Evolutionary conservation across 2,797 vertebrate genomes (phyloP).

Genomic region (Peromyscus nudipes): DNA sequence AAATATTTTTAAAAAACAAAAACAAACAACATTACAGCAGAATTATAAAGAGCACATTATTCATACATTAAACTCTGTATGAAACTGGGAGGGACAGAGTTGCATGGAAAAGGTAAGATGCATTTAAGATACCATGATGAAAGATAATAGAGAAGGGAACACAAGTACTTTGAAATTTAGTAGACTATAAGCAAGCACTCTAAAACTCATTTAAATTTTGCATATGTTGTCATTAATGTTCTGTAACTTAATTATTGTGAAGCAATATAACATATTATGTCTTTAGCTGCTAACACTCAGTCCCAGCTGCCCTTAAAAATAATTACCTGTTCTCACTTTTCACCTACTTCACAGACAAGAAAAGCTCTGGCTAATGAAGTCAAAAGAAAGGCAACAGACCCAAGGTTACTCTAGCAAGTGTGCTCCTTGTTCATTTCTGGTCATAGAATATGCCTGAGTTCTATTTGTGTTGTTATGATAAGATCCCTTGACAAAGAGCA

Average conservation of each 20-base stretch:
- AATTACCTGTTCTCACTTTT: constrained; percentile 19
- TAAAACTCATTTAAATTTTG: constrained; percentile 7
- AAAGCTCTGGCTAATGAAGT: not conserved
- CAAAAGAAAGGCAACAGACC: not conserved
- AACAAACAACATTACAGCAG: not conserved
- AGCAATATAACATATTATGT: not conserved
- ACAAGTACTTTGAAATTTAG: not conserved
- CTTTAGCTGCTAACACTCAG: not conserved
- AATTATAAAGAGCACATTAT: not conserved
- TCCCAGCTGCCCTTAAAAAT: constrained; percentile 4
- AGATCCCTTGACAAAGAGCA: not conserved
- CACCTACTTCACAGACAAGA: not conserved
- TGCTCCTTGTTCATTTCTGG: not conserved
- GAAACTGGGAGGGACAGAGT: not conserved
- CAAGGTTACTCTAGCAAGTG: not conserved
- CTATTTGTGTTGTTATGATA: not conserved
- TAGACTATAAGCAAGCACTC: not conserved
- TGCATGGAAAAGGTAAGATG: not conserved
- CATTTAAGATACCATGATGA: not conserved
- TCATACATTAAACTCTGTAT: not conserved
- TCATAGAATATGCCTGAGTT: not conserved
- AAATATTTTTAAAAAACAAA: not conserved
- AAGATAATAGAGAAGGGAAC: not conserved
- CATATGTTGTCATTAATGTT: not conserved
- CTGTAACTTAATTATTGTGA: constrained; percentile 41